Percentiles rank a stretch among this genome's conserved stretches.
Conservation (phyloP, 2,113 vertebrate species). For the Trochalopteron elliotii region DNA sequence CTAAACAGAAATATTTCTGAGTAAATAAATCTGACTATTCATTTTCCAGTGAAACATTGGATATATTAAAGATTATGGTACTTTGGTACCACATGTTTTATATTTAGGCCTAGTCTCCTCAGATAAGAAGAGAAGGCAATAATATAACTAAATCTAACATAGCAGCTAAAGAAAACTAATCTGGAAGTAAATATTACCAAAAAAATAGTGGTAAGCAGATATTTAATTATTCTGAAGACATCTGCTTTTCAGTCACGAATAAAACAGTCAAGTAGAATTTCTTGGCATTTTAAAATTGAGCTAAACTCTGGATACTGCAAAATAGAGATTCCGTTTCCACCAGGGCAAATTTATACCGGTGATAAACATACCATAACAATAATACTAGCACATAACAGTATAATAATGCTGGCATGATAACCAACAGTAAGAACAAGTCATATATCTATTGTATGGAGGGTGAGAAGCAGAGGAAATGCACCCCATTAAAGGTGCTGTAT, state of each 20-base stretch:
- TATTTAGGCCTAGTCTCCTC: background rate
- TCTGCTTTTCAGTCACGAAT: background rate
- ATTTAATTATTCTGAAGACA: background rate
- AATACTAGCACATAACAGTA: background rate
- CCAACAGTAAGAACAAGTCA: background rate
- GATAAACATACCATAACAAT: background rate
- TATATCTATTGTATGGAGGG: background rate
- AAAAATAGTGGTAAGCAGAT: background rate
- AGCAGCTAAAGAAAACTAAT: background rate
- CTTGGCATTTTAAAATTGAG: background rate
- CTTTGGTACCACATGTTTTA: background rate
- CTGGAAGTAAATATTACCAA: background rate
- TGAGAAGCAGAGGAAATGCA: background rate
- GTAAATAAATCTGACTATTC: background rate
- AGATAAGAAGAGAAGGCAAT: background rate
- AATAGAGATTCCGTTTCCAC: background rate
- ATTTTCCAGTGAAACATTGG: background rate
- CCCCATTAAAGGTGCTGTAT: background rate
- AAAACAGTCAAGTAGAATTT: background rate
- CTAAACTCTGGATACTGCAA: background rate
- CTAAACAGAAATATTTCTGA: background rate
- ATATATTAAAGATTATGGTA: background rate
- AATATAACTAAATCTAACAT: background rate
- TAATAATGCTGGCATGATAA: background rate
- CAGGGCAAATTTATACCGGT: background rate